Conservation (phyloP, 37 sponge, comb jelly and placozoan genomes). For the Beroe forskalii region DNA sequence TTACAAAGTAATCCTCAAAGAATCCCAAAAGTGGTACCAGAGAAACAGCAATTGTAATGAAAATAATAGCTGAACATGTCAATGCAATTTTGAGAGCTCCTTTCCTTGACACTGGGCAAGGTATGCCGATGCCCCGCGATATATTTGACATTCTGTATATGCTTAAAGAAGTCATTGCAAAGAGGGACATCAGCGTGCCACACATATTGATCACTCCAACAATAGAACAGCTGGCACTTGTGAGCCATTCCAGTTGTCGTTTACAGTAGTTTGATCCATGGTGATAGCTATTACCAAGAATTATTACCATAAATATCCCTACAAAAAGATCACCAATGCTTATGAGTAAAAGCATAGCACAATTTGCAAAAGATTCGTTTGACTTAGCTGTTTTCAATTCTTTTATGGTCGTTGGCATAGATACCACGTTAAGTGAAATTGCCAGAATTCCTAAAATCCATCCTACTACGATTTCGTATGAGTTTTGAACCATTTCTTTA, state of each 20-base stretch:
- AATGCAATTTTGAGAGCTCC: too few species aligned
- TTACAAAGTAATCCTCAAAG: too few species aligned
- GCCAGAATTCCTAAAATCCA: not conserved
- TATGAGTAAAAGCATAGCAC: not conserved
- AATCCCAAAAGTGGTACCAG: too few species aligned
- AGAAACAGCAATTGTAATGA: too few species aligned
- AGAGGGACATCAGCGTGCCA: too few species aligned
- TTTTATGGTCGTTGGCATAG: not conserved
- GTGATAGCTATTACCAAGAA: too few species aligned
- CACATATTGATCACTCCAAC: too few species aligned
- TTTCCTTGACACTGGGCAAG: too few species aligned
- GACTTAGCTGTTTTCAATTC: not conserved
- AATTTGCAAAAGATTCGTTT: not conserved
- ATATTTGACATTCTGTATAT: too few species aligned
- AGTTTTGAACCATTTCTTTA: not conserved
- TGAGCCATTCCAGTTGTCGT: not conserved
- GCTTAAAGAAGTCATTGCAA: too few species aligned
- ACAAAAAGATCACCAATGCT: not conserved
- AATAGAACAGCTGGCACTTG: not conserved
- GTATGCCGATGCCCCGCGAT: too few species aligned
- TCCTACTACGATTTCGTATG: not conserved
- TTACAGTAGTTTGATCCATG: not conserved
- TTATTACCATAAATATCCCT: not conserved
- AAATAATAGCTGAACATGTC: too few species aligned
- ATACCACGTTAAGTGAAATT: not conserved